Conservation (phyloP, 2,113 vertebrate species). For the Dipodomys ordii region DNA sequence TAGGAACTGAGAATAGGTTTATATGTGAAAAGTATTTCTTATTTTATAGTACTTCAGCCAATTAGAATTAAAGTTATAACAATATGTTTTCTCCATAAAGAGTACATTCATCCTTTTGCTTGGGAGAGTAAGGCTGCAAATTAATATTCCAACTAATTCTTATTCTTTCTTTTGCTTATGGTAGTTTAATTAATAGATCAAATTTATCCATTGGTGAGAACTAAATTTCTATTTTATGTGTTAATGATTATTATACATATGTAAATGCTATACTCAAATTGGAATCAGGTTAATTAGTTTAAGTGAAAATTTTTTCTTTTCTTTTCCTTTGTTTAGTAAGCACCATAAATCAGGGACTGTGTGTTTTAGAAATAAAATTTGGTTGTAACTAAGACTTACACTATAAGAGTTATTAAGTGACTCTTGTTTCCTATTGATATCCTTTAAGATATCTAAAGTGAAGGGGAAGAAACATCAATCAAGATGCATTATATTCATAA, state of each 20-base stretch:
- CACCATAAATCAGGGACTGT: neutral
- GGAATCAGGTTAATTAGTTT: neutral
- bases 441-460: neutral
- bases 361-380: neutral
- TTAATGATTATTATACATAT: constrained; percentile 3
- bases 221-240: neutral
- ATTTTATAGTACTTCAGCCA: neutral
- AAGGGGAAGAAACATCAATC: neutral
- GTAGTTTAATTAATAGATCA: neutral
- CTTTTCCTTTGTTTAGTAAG: neutral
- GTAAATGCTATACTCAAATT: neutral
- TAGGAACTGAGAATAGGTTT: neutral
- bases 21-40: neutral
- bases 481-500: no score
- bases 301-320: neutral
- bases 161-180: neutral
- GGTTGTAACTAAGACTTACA: neutral
- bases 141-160: neutral
- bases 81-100: neutral
- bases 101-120: neutral
- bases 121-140: neutral
- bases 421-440: neutral
- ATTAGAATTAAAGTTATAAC: neutral
- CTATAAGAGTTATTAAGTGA: neutral
- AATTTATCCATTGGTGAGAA: constrained; percentile 1